Conservation (phyloP, 2,797 vertebrate genomes). For the Echiichthys vipera region DNA sequence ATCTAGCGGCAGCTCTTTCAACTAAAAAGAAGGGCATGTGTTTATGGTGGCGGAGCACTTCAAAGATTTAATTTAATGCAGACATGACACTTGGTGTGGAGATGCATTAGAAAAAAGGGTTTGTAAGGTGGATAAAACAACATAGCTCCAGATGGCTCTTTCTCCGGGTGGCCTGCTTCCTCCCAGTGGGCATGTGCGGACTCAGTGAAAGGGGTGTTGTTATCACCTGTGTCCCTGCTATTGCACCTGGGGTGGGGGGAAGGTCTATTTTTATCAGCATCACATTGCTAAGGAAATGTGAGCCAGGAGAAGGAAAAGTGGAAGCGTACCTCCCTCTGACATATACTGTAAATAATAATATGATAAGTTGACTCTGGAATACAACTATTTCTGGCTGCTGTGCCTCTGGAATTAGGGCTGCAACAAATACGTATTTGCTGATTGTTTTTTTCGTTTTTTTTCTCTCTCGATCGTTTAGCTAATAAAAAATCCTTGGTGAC, state of each 20-base stretch:
- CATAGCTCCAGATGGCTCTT: slow-evolving; percentile 73
- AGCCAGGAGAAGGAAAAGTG: slow-evolving; percentile 37
- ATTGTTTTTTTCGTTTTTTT: too few relatives aligned
- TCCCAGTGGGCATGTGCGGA: slow-evolving; percentile 65
- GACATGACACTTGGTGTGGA: slow-evolving; percentile 41
- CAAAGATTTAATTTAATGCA: slow-evolving; percentile 63
- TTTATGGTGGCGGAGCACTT: slow-evolving; percentile 44
- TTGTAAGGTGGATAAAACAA: slow-evolving; percentile 37
- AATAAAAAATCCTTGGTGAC: too few relatives aligned
- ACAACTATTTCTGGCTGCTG: background rate
- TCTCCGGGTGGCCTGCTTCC: slow-evolving; percentile 64
- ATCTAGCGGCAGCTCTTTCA: slow-evolving; percentile 51
- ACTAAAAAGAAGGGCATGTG: slow-evolving; percentile 47
- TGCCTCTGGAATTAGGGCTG: too few relatives aligned
- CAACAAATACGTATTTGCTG: too few relatives aligned
- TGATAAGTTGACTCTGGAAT: slow-evolving; percentile 12
- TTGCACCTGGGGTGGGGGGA: slow-evolving; percentile 66
- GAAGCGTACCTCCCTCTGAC: slow-evolving; percentile 37
- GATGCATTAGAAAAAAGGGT: slow-evolving; percentile 50
- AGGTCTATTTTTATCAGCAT: slow-evolving; percentile 76
- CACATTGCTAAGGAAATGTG: slow-evolving; percentile 67
- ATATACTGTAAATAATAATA: slow-evolving; percentile 32
- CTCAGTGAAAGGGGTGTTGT: slow-evolving; percentile 68
- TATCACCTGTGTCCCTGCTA: slow-evolving; percentile 78
- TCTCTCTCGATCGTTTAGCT: too few relatives aligned